Conservation (phyloP, 2,888 invertebrate species). For the Mythimna lalbum region DNA sequence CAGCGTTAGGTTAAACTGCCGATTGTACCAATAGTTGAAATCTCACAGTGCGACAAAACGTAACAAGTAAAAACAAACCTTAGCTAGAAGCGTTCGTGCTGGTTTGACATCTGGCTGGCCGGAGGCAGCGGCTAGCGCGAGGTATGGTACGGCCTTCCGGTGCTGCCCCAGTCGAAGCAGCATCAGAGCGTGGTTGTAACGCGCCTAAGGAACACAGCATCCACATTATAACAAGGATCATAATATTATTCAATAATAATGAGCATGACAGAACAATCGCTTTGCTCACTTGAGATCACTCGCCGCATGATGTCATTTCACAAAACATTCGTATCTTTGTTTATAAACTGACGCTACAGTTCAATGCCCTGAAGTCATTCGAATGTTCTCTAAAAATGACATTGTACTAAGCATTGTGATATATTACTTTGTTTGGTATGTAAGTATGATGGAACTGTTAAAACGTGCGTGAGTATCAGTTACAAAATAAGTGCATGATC, state of each 20-base stretch:
- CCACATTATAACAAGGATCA: constrained; percentile 1
- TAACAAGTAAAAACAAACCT: constrained; percentile 53
- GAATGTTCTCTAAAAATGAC: constrained; percentile 41
- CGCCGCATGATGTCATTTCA: constrained; percentile 41
- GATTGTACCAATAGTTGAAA: neutral
- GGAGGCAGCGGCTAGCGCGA: constrained; percentile 76
- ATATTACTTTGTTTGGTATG: constrained; percentile 33
- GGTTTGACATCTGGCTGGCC: constrained; percentile 51
- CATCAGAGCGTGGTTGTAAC: constrained; percentile 68
- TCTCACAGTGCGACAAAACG: neutral
- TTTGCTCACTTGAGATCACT: constrained; percentile 27
- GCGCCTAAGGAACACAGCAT: constrained; percentile 64
- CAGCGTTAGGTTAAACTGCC: no score
- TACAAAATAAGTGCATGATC: constrained; percentile 24
- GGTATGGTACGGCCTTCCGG: constrained; percentile 74
- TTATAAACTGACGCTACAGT: constrained; percentile 37
- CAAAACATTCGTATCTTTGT: constrained; percentile 22
- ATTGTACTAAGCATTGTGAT: constrained; percentile 33
- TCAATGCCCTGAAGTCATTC: constrained; percentile 53
- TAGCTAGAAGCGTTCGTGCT: constrained; percentile 64
- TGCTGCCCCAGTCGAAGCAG: constrained; percentile 67
- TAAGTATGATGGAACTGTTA: constrained; percentile 20
- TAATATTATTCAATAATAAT: neutral
- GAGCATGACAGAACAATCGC: constrained; percentile 18
- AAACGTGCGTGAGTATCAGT: constrained; percentile 27